Conservation (phyloP, 2,797 vertebrate genomes). For the Lemur catta region DNA sequence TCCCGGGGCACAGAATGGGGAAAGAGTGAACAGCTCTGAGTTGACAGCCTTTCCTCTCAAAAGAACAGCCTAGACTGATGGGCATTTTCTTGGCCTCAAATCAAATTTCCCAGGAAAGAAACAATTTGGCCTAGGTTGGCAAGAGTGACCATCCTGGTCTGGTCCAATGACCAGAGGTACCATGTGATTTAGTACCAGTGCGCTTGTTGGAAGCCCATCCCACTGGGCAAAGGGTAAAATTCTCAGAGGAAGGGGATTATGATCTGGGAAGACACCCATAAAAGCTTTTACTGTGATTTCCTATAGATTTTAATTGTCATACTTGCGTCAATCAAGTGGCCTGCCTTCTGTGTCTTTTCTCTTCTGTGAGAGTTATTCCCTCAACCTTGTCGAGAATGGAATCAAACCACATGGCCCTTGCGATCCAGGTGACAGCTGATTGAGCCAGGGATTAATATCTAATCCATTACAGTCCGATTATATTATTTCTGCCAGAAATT, state of each 20-base stretch:
- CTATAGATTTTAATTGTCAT: neutral
- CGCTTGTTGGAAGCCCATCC: neutral
- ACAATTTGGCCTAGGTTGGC: neutral
- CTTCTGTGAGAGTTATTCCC: neutral
- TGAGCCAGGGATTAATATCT: neutral
- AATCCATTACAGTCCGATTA: neutral
- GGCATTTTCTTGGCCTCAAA: slow-evolving; percentile 33
- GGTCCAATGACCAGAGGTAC: neutral
- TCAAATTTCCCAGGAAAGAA: slow-evolving; percentile 8
- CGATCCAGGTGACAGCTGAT: neutral
- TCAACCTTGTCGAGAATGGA: neutral
- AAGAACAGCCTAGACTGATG: neutral
- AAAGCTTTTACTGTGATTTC: neutral
- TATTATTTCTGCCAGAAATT: slow-evolving; percentile 12
- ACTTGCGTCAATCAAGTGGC: neutral
- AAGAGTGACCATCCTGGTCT: neutral
- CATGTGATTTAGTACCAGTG: neutral
- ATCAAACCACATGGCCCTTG: neutral
- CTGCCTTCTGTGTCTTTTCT: neutral
- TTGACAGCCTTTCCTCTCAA: neutral
- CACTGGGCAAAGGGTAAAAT: neutral
- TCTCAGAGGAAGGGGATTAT: neutral
- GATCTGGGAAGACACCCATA: neutral
- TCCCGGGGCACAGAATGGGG: neutral
- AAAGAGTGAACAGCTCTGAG: neutral